These are phyloP conservation scores for Empidonax traillii DNA, from an alignment of 2,113 vertebrate species.

Conservation along the genomic window DNA sequence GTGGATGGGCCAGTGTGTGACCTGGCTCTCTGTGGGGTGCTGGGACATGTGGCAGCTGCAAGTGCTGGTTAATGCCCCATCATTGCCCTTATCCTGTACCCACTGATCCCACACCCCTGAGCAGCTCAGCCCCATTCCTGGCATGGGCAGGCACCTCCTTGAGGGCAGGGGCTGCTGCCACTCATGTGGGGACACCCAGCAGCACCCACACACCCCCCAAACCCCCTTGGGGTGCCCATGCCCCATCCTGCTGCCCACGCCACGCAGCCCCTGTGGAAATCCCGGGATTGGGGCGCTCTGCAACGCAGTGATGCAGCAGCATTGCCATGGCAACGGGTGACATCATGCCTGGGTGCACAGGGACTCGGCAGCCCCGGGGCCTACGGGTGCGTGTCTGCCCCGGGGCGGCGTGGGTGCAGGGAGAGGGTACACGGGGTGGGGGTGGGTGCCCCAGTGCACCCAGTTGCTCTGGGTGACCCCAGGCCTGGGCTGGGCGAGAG, in stretches of 20 bases:
- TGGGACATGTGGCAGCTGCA: not conserved
- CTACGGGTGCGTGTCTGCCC: not conserved
- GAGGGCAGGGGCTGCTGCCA: not conserved
- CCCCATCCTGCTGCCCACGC: not conserved
- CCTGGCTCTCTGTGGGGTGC: not conserved
- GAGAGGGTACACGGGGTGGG: not conserved
- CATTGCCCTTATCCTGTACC: not conserved
- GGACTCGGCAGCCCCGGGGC: not conserved
- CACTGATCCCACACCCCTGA: fast-evolving
- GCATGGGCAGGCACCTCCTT: not conserved
- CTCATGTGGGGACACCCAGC: not conserved
- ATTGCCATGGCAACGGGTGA: slow-evolving; percentile 67
- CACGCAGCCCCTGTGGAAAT: slow-evolving; percentile 24
- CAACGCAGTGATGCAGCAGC: slow-evolving; percentile 43
- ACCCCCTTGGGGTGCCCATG: fast-evolving
- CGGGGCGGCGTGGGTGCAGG: not conserved
- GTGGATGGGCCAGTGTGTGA: not conserved
- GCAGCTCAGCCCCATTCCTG: not conserved
- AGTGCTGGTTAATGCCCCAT: not conserved
- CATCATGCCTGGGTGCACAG: slow-evolving; percentile 49
- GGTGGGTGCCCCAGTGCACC: not conserved
- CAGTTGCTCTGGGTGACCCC: not conserved
- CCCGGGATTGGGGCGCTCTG: not conserved
- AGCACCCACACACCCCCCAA: not conserved
- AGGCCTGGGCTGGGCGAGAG: not conserved